A percentile compares a stretch with the other conserved stretches of the same genome.
Conservation (phyloP, 2,113 vertebrate species). For the Aldabrachelys gigantea region DNA sequence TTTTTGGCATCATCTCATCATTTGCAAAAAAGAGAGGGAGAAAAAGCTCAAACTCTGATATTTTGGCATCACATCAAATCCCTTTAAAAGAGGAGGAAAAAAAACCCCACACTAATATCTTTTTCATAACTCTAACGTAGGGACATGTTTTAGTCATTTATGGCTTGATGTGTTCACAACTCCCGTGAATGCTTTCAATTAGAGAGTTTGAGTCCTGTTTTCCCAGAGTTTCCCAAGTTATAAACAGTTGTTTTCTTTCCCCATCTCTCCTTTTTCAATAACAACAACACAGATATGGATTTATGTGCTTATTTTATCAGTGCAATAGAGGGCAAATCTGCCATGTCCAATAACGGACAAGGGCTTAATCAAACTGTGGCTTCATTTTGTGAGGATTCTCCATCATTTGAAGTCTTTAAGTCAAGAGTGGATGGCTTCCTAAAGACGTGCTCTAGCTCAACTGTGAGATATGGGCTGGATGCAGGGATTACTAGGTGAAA, state of each 20-base stretch:
- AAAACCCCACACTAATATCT: constrained; percentile 51
- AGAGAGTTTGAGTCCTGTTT: constrained; percentile 35
- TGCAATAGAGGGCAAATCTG: neutral
- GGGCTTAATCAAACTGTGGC: neutral
- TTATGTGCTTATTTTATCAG: neutral
- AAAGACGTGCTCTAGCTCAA: neutral
- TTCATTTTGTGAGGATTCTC: neutral
- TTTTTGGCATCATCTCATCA: constrained; percentile 3
- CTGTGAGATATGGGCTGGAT: neutral
- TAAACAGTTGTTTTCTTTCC: constrained; percentile 46
- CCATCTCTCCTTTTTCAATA: constrained; percentile 18
- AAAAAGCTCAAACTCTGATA: constrained; percentile 26
- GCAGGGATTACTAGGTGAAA: neutral
- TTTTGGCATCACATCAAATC: constrained; percentile 51
- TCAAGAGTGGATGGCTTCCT: neutral
- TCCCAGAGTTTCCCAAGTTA: constrained; percentile 48
- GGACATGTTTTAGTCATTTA: constrained; percentile 68
- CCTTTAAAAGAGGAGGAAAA: constrained; percentile 42
- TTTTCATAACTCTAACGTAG: constrained; percentile 52
- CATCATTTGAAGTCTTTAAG: neutral
- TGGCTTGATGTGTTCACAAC: constrained; percentile 31
- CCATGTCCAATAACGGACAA: neutral
- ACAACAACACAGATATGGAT: neutral
- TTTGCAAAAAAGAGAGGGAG: neutral
- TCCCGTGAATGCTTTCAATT: constrained; percentile 60